These are phyloP conservation scores for Ceratitis capitata DNA, from an alignment of 1,140 invertebrate genomes.

Conservation along the genomic window DNA sequence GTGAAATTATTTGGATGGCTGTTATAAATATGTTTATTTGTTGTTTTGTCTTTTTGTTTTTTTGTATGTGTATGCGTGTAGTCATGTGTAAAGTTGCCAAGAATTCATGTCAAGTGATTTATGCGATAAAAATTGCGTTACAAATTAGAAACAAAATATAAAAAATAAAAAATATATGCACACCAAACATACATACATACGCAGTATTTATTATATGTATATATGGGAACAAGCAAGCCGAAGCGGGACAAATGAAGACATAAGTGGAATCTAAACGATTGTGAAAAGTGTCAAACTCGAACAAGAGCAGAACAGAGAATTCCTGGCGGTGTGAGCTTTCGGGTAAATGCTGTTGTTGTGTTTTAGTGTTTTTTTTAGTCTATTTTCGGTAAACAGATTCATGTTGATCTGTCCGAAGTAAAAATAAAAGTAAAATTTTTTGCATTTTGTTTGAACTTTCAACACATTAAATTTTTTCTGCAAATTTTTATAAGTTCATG, in stretches of 20 bases:
- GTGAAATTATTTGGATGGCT: background rate
- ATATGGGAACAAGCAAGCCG: background rate
- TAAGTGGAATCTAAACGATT: background rate
- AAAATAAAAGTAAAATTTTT: too few species aligned
- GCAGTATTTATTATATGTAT: too few species aligned
- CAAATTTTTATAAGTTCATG: too few species aligned
- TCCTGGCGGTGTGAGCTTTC: too few species aligned
- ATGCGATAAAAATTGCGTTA: constrained; percentile 33
- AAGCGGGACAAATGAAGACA: background rate
- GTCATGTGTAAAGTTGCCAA: background rate
- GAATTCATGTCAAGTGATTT: constrained; percentile 31
- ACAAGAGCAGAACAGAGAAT: too few species aligned
- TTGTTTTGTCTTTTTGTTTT: background rate
- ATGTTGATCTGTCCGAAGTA: too few species aligned
- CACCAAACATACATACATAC: too few species aligned
- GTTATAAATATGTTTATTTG: background rate
- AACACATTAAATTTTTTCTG: too few species aligned
- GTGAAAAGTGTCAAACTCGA: background rate
- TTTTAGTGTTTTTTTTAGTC: too few species aligned
- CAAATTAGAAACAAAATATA: constrained; percentile 23
- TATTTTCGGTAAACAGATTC: too few species aligned
- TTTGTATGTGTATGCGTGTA: background rate
- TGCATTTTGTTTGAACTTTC: too few species aligned
- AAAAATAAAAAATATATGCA: background rate
- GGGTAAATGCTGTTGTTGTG: too few species aligned